Conservation (phyloP, 2,113 vertebrate genomes). For the Podilymbus podiceps region DNA sequence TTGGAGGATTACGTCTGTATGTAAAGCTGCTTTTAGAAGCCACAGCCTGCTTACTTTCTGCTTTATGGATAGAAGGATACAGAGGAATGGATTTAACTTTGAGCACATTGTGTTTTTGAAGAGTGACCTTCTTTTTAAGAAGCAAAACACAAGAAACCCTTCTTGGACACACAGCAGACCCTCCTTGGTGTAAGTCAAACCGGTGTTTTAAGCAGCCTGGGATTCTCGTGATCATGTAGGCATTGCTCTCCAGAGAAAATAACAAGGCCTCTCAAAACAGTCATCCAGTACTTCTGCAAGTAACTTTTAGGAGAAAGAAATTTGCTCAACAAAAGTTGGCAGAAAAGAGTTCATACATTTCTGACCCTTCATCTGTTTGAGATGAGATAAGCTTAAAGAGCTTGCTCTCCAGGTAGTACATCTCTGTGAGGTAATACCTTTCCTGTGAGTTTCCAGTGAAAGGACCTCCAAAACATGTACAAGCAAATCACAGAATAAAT, state of each 20-base stretch:
- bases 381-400: background rate
- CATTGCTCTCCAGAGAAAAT: background rate
- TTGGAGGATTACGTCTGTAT: background rate
- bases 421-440: background rate
- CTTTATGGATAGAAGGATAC: background rate
- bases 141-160: background rate
- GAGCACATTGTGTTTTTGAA: background rate
- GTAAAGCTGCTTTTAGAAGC: background rate
- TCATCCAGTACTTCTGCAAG: background rate
- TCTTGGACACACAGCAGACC: background rate
- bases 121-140: background rate
- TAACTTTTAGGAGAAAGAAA: background rate
- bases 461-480: background rate
- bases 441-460: background rate
- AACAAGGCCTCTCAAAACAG: background rate
- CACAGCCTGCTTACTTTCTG: background rate
- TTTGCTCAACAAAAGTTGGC: background rate
- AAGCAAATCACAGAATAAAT: background rate
- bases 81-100: background rate
- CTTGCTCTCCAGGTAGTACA: background rate
- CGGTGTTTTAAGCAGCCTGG: background rate
- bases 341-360: background rate
- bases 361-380: background rate
- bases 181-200: background rate
- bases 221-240: background rate